Percentiles rank a stretch among this genome's conserved stretches.
These are phyloP conservation scores for Heterochromis multidens DNA, from an alignment of 2,113 vertebrate species.

Conservation along the genomic window DNA sequence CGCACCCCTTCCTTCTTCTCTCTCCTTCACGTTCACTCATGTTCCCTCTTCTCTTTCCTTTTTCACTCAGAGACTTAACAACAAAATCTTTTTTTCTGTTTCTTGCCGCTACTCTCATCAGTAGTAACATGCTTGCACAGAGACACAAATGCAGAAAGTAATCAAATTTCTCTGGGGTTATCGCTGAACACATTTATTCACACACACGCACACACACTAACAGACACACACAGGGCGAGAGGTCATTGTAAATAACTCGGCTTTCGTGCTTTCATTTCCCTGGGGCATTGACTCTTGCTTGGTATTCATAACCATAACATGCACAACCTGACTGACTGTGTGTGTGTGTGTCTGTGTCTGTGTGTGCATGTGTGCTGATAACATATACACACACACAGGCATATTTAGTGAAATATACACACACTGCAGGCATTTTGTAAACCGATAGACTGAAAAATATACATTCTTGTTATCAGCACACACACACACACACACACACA, in stretches of 20 bases:
- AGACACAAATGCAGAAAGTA: slow-evolving; percentile 18
- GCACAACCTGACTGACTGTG: slow-evolving; percentile 32
- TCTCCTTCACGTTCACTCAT: background rate
- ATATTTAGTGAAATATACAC: slow-evolving; percentile 35
- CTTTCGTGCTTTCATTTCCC: slow-evolving; percentile 67
- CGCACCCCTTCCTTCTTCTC: background rate
- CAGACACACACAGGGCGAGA: slow-evolving; percentile 36
- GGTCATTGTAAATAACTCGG: slow-evolving; percentile 70
- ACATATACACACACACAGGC: slow-evolving; percentile 1
- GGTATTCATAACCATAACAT: slow-evolving; percentile 70
- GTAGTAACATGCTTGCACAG: background rate
- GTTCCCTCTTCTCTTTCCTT: background rate
- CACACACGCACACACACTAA: background rate
- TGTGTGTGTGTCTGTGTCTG: background rate
- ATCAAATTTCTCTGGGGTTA: slow-evolving; percentile 53
- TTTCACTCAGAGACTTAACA: slow-evolving; percentile 1
- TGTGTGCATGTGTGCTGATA: background rate
- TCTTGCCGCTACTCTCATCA: slow-evolving; percentile 17
- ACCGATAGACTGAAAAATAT: slow-evolving; percentile 41
- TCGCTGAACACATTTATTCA: slow-evolving; percentile 35
- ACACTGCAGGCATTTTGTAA: slow-evolving; percentile 26
- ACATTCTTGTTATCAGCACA: slow-evolving; percentile 30
- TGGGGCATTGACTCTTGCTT: slow-evolving; percentile 58
- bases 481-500: background rate
- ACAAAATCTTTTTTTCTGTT: background rate